phyloP scores from a whole-genome alignment of 2,888 invertebrate species.

The Leucozona laternaria region DNA sequence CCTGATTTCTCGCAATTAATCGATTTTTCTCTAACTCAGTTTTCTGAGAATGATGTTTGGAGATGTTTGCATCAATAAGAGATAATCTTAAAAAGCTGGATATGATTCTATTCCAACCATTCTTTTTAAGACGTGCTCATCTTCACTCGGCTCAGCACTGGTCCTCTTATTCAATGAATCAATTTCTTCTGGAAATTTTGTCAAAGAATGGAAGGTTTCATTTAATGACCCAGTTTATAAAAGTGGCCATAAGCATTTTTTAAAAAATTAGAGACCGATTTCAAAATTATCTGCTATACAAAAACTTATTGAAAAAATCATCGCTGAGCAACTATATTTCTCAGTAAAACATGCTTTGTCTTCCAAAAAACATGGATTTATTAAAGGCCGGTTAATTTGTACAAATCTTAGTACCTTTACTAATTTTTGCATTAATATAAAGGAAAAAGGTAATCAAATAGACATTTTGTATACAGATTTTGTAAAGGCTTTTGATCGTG shows the following conservation, averaged over 20 bases:
- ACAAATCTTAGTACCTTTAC: too few relatives aligned
- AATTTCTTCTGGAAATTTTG: not conserved
- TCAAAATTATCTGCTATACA: not conserved
- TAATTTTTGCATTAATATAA: too few relatives aligned
- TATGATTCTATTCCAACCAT: not conserved
- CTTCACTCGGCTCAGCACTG: not conserved
- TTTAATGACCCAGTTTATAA: not conserved
- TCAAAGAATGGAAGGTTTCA: not conserved
- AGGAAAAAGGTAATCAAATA: too few relatives aligned
- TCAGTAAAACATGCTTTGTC: too few relatives aligned
- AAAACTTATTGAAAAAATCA: not conserved
- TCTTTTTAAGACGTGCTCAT: not conserved
- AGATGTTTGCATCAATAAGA: not conserved
- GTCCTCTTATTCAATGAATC: not conserved
- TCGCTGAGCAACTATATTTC: too few relatives aligned
- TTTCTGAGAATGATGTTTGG: not conserved
- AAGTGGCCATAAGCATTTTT: not conserved
- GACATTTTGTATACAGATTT: too few relatives aligned
- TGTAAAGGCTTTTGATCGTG: too few relatives aligned
- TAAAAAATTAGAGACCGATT: conserved; percentile 1
- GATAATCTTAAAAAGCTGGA: not conserved
- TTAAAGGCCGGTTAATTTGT: too few relatives aligned
- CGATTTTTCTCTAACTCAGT: not conserved
- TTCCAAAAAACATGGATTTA: too few relatives aligned
- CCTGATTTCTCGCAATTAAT: not conserved